These are phyloP conservation scores for Catharus fuscescens DNA, from an alignment of 2,113 vertebrate genomes.

Conservation along the genomic window DNA sequence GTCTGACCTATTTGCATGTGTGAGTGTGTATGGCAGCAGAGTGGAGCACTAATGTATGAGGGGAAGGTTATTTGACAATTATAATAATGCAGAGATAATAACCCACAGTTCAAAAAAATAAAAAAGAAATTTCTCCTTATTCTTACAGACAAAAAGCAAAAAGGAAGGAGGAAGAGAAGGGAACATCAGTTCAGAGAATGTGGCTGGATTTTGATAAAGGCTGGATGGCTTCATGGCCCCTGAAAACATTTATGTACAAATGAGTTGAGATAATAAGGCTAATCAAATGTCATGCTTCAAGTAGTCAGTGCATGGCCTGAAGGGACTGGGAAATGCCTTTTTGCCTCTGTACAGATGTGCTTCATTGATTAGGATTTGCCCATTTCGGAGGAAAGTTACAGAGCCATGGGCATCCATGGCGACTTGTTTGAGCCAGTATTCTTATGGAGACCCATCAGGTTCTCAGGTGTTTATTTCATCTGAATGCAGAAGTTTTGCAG, in stretches of 20 bases:
- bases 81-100: background rate
- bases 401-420: background rate
- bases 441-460: background rate
- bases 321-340: background rate
- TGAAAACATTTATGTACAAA: conserved; percentile 20
- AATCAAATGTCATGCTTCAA: conserved; percentile 62
- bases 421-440: background rate
- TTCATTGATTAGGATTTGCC: conserved; percentile 44
- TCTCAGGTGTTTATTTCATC: background rate
- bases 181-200: background rate
- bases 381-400: background rate
- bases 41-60: background rate
- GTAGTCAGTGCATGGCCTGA: conserved; percentile 2
- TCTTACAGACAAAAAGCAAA: background rate
- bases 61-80: background rate
- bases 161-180: background rate
- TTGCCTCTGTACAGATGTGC: background rate
- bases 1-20: background rate
- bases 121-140: background rate
- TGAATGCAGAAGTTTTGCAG: background rate
- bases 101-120: background rate
- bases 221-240: background rate
- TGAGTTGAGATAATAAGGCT: conserved; percentile 42
- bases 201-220: background rate
- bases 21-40: background rate